Evolutionary conservation across 2,888 invertebrate genomes (phyloP).

Genomic region (Luperina nickerlii): DNA sequence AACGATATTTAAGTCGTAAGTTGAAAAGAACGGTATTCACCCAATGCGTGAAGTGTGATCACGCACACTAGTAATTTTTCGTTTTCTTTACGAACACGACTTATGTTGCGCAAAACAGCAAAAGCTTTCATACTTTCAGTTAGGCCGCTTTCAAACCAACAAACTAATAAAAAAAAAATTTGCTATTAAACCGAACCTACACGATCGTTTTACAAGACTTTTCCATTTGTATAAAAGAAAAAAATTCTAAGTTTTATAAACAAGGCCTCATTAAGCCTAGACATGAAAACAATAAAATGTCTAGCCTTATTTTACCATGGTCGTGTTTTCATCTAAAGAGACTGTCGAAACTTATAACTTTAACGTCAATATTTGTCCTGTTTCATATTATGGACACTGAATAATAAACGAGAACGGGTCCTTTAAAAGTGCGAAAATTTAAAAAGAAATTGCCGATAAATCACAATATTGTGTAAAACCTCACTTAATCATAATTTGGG

Average conservation of each 20-base stretch:
- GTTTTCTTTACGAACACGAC: conserved; percentile 36
- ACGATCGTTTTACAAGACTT: conserved; percentile 56
- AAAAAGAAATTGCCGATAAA: conserved; percentile 68
- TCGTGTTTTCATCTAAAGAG: conserved; percentile 40
- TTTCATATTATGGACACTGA: conserved; percentile 41
- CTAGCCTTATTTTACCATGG: conserved; percentile 19
- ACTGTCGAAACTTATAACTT: conserved; percentile 29
- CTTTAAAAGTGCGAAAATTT: conserved; percentile 56
- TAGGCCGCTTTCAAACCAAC: conserved; percentile 27
- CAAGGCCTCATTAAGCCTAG: conserved; percentile 59
- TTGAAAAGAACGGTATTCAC: conserved; percentile 26
- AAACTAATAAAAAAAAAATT: conserved; percentile 29
- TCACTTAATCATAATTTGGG: conserved; percentile 80
- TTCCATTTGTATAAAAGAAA: conserved; percentile 52
- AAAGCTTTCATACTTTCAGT: conserved; percentile 11
- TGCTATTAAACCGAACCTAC: conserved; percentile 21
- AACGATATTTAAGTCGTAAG: conserved; percentile 22
- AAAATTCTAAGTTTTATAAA: conserved; percentile 39
- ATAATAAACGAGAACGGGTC: conserved; percentile 48
- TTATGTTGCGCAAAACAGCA: conserved; percentile 22
- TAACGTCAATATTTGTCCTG: conserved; percentile 37
- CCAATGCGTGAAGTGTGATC: conserved; percentile 34
- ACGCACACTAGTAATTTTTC: conserved; percentile 38
- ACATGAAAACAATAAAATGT: conserved; percentile 59
- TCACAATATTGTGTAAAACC: conserved; percentile 68